Evolutionary conservation across 2,113 vertebrate species (phyloP).

Genomic region (Apteryx owenii): DNA sequence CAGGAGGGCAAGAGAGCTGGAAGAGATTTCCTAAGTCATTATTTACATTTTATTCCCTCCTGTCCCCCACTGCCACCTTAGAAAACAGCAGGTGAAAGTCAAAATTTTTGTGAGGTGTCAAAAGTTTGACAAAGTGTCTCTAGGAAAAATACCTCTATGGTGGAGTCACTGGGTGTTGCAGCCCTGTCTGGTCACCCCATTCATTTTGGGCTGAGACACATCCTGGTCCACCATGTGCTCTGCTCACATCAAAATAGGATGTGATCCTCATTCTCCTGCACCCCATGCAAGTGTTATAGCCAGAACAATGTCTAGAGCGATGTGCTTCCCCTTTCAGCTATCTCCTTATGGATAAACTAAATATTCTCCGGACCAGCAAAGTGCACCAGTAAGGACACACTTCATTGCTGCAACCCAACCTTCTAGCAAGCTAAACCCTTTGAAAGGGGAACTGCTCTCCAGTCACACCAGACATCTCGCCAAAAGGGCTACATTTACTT

Average conservation of each 20-base stretch:
- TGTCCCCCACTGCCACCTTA: neutral
- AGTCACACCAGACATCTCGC: neutral
- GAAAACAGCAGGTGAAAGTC: neutral
- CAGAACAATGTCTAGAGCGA: neutral
- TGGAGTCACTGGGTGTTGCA: neutral
- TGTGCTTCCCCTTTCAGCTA: neutral
- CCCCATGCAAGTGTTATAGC: neutral
- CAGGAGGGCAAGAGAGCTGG: neutral
- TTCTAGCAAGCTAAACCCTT: neutral
- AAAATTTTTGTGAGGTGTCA: neutral
- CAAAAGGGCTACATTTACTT: neutral
- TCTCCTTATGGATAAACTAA: neutral
- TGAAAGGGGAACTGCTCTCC: neutral
- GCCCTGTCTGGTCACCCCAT: neutral
- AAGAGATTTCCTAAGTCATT: neutral
- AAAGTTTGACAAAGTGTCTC: neutral
- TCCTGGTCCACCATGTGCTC: accelerated
- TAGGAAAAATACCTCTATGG: neutral
- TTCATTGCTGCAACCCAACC: neutral
- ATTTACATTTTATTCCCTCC: neutral
- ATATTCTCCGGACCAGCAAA: neutral
- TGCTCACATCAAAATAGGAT: neutral
- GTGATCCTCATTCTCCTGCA: neutral
- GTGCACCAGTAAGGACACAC: neutral
- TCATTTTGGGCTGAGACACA: neutral